A percentile compares a stretch with the other conserved stretches of the same genome.
Conservation (phyloP, 2,797 vertebrate species). For the Mus spretus region DNA sequence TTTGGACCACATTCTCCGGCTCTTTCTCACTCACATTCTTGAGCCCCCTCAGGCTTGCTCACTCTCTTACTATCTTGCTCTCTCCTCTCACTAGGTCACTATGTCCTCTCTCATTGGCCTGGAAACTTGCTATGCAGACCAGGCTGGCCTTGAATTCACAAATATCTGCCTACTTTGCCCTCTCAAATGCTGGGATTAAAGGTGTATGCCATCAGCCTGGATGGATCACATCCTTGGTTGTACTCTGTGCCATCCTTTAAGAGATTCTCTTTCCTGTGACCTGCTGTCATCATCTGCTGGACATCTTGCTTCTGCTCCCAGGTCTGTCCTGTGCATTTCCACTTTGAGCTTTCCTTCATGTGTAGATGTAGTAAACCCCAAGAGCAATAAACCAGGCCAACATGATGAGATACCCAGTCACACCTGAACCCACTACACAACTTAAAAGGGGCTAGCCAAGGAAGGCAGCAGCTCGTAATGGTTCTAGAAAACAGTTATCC, state of each 20-base stretch:
- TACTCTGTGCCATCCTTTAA: background rate
- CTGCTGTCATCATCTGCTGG: background rate
- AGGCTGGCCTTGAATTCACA: background rate
- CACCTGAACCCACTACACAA: background rate
- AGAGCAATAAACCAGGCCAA: background rate
- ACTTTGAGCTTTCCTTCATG: background rate
- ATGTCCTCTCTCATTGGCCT: background rate
- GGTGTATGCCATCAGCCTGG: background rate
- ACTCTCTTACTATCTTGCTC: background rate
- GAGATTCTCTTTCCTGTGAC: background rate
- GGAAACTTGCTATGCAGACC: background rate
- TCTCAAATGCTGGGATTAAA: background rate
- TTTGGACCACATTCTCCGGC: background rate
- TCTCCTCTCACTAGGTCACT: background rate
- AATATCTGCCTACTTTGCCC: background rate
- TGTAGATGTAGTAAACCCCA: background rate
- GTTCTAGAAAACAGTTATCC: background rate
- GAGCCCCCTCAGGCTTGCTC: background rate
- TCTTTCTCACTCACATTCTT: too few relatives aligned
- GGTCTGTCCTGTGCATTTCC: background rate
- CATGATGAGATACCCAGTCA: background rate
- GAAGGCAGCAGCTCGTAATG: background rate
- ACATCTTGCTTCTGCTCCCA: background rate
- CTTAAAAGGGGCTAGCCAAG: background rate
- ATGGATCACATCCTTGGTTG: background rate